Conservation (phyloP, 2,797 vertebrate genomes). For the Galaxias olidus region DNA sequence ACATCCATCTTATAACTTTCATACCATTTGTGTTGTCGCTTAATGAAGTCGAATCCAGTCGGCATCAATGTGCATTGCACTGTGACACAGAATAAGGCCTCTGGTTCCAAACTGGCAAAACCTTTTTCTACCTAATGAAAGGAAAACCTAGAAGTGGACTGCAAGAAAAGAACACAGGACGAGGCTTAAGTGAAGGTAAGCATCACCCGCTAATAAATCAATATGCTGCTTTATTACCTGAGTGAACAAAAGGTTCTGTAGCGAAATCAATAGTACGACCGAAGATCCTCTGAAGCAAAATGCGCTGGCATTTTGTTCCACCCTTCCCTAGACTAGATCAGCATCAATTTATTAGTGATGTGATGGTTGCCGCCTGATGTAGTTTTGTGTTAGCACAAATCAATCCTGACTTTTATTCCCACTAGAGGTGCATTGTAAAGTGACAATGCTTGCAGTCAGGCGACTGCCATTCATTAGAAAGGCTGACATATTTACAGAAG, state of each 20-base stretch:
- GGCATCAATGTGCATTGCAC: conserved; percentile 35
- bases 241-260: conserved; percentile 76
- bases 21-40: conserved; percentile 33
- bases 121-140: conserved; percentile 47
- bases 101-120: conserved; percentile 46
- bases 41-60: conserved; percentile 10
- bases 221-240: conserved; percentile 78
- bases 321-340: conserved; percentile 55
- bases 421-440: conserved; percentile 63
- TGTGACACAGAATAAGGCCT: conserved; percentile 36
- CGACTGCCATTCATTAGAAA: conserved; percentile 54
- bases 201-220: conserved; percentile 75
- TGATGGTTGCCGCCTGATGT: conserved; percentile 69
- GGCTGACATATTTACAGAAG: conserved; percentile 39
- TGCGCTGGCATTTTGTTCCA: conserved; percentile 63
- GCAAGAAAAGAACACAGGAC: conserved; percentile 48
- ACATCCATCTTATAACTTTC: conserved; percentile 22
- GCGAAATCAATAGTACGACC: conserved; percentile 65
- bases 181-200: conserved; percentile 73
- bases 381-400: conserved; percentile 72
- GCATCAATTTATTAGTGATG: conserved; percentile 70
- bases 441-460: conserved; percentile 55
- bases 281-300: conserved; percentile 52
- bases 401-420: conserved; percentile 70
- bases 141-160: conserved; percentile 32